Evolutionary conservation across 2,888 invertebrate genomes (phyloP).

Genomic region (Aplocera efformata): DNA sequence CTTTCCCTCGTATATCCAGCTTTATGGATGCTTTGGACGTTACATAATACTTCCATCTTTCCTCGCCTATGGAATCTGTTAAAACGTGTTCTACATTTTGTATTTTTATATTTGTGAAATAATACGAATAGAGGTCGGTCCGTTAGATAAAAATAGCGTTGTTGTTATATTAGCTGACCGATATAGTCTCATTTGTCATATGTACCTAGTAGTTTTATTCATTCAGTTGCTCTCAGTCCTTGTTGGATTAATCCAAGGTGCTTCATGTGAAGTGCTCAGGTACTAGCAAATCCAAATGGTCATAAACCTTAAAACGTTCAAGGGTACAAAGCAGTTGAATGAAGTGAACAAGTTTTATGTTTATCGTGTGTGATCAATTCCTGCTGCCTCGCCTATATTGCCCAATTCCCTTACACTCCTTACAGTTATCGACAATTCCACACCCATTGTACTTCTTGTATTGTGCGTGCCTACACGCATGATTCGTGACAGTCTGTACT

Average conservation of each 20-base stretch:
- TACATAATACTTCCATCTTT: constrained; percentile 58
- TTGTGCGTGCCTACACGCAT: constrained; percentile 18
- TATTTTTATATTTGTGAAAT: constrained; percentile 24
- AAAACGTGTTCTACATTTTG: constrained; percentile 34
- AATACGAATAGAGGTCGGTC: constrained; percentile 23
- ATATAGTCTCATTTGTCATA: constrained; percentile 11
- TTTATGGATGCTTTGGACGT: constrained; percentile 62
- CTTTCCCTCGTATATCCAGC: constrained; percentile 55
- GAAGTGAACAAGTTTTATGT: neutral
- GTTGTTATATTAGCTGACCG: constrained; percentile 13
- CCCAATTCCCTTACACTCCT: constrained; percentile 23
- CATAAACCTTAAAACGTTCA: constrained; percentile 46
- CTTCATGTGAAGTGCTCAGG: constrained; percentile 2
- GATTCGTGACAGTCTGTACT: neutral
- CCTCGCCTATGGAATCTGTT: constrained; percentile 43
- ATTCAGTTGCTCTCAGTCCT: constrained; percentile 2
- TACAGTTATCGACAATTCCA: constrained; percentile 14
- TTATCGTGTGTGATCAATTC: constrained; percentile 11
- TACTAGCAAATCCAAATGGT: constrained; percentile 7
- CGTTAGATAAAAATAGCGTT: constrained; percentile 17
- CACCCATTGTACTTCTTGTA: constrained; percentile 7
- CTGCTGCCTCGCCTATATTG: constrained; percentile 20
- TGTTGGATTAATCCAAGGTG: constrained; percentile 2
- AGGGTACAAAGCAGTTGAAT: constrained; percentile 40
- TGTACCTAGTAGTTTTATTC: constrained; percentile 1